Base-by-base conservation (phyloP, 2,888 invertebrate genomes). In the Meiosimyza decipiens region DNA sequence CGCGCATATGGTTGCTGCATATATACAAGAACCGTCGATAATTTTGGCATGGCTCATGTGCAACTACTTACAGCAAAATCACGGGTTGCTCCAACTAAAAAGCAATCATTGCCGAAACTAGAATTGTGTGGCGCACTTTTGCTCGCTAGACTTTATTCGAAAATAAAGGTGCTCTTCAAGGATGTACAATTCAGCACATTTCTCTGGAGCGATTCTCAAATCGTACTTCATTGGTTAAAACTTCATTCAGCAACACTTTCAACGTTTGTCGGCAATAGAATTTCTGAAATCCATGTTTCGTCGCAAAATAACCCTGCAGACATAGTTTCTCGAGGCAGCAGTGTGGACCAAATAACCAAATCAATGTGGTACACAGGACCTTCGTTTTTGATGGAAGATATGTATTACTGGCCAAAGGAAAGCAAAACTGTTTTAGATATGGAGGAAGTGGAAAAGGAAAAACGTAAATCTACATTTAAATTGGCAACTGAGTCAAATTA, bases 1-100 rank as follows among this genome's bases (percentile, higher is more conserved):
- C 65, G 71, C 12, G 71, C 72, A 6, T 73, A 67, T 72, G 73
- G 73, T 2, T 73, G 73, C n/a, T n/a, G n/a, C n/a, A n/a, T 73
- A 12, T 71, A 75, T 22, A 1, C 71, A 1, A 67, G 70, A 12
- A 18, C 50, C 4, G 33, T 49, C 68, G 55, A 71, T 52, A 13
- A 3, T 15, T 33, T 22, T 7, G 60, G 70, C 11, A 62, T 71
- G 2, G 52, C 67, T n/a, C 18, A 49, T 6, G 65, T 68, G 1
- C 15, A 65, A 1, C 51, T 73, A 13, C 67, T 72, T n/a, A 67
- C 67, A 6, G 70, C 66, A 7, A 65, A 64, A 52, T 74, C 63
- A n/a, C 7, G 69, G 54, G 60, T 66, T 49, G 74, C 66, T 12
- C 68, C 74, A 52, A 59, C 55, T 1, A 71, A 71, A 50, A 67